Evolutionary conservation across 2,113 vertebrate genomes (phyloP), one percentile per base, ranked within the genome.

Genomic region (Tenebrosternarchus preto): DNA sequence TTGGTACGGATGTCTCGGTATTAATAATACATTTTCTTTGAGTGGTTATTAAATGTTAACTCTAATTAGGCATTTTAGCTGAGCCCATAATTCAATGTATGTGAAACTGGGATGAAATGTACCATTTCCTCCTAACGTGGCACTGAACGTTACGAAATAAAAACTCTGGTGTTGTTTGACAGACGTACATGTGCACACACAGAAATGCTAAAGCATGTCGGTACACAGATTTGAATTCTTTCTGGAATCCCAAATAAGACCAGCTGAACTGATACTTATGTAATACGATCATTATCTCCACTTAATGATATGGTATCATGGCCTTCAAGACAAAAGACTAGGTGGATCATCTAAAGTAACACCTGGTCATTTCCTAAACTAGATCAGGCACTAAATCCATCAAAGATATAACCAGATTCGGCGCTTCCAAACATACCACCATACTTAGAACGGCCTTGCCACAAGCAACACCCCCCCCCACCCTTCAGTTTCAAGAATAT

Each of bases 181-280:
- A 33, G 15, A 66, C 3, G 16, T 11, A 61, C 12, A 63, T 25
- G 29, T 16, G 17, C 27, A 27, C 25, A 63, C 17, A 20, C 63
- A 66, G 43, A 66, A 31, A 27, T 33, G 4, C 33, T 66, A 5
- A 29, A 63, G 16, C 33, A 75, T 60, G 73, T 43, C 25, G 60
- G 20, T 75, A 75, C n/a, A 39, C 73, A 39, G n/a, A 75, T 60
- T 74, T 33, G 33, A 8, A 55, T 73, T 57, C 33, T 57, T 31
- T 59, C 22, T 33, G 27, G 72, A 36, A 33, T 36, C 36, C 73
- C 31, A 19, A 60, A 61, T 75, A 12, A 60, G 73, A 43, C 61
- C 22, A 61, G 57, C 39, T n/a, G n/a, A 24, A 39, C 31, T 24
- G 31, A 61, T 60, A 59, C 36, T 50, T 2, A 12, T 22, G 33